Evolutionary conservation across 2,888 invertebrate species (phyloP), one percentile per base, ranked within the genome.

Genomic region (Phragmatobia fuliginosa): DNA sequence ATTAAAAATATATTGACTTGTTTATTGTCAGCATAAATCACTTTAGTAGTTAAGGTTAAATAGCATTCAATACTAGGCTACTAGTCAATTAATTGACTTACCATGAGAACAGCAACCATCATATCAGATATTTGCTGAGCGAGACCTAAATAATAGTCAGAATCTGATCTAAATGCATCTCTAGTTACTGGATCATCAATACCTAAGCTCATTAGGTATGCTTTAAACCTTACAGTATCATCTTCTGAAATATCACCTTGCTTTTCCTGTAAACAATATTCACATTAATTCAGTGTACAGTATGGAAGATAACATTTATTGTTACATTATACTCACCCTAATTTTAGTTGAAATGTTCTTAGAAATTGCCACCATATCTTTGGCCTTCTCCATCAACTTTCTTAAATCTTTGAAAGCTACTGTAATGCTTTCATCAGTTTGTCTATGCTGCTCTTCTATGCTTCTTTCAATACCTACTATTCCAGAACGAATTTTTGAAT

Each of bases 111-210:
- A 85, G 97, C 97, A 73, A 97, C 95, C 82, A 99, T 95, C 88
- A 98, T 97, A 83, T 97, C 96, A 62, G 97, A 97, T 63, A 99
- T 96, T 94, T 99, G 98, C 85, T 96, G 97, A 0, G 99, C 98
- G 64, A 99, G 92, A 81, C 97, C 97, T 83, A 96, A 95, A 88
- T 97, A 98, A 90, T 99, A 99, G 75, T 97, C 97, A 21, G 97
- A 97, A 77, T 98, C 98, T 68, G 97, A 97, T 86, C 98, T 97
- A 87, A 97, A 98, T 18, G 98, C 96, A 85, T 98, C 98, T 86
- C 99, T 96, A 0, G 99, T 99, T 0, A 99, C 99, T 1, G 99
- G 99, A 95, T 99, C 99, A 86, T 99, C 98, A 79, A 99, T 99
- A 81, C 99, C 99, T 85, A 99, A 96, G 89, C 99, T 99, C 94